Percentiles rank a stretch among this genome's conserved stretches.
phyloP scores from a whole-genome alignment of 1,140 invertebrate species.

The Scaptomyza pallida region DNA sequence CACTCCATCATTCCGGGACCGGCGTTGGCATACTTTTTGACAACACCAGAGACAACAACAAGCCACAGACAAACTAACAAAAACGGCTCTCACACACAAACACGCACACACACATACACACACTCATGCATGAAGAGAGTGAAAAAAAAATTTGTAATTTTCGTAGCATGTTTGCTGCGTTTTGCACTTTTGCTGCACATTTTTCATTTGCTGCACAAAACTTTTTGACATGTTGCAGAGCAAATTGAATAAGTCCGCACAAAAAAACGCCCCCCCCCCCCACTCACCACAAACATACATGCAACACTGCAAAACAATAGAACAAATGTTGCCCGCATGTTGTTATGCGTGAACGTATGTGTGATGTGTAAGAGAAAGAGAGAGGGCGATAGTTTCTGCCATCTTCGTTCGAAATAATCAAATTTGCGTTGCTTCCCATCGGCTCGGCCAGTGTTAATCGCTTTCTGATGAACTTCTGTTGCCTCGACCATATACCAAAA shows the following conservation, averaged over 20 bases:
- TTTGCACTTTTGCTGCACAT: conserved; percentile 79
- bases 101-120: conserved; percentile 1
- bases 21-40: conserved; percentile 76
- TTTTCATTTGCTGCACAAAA: conserved; percentile 75
- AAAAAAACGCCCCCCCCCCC: conserved; percentile 43
- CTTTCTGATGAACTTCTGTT: conserved; percentile 40
- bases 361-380: neutral
- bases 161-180: conserved; percentile 79
- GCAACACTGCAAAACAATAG: conserved; percentile 55
- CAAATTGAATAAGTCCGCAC: conserved; percentile 77
- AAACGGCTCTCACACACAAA: conserved; percentile 37
- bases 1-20: conserved; percentile 67
- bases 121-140: conserved; percentile 23
- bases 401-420: conserved; percentile 71
- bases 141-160: conserved; percentile 60
- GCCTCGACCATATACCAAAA: conserved; percentile 18
- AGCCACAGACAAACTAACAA: conserved; percentile 73
- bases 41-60: conserved; percentile 74
- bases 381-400: neutral
- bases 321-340: conserved; percentile 48
- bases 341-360: conserved; percentile 25
- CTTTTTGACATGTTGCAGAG: conserved; percentile 81
- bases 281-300: no score
- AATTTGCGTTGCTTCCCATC: conserved; percentile 50
- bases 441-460: conserved; percentile 39